Conservation (phyloP, 2,888 invertebrate species). For the Eubasilissa splendida region DNA sequence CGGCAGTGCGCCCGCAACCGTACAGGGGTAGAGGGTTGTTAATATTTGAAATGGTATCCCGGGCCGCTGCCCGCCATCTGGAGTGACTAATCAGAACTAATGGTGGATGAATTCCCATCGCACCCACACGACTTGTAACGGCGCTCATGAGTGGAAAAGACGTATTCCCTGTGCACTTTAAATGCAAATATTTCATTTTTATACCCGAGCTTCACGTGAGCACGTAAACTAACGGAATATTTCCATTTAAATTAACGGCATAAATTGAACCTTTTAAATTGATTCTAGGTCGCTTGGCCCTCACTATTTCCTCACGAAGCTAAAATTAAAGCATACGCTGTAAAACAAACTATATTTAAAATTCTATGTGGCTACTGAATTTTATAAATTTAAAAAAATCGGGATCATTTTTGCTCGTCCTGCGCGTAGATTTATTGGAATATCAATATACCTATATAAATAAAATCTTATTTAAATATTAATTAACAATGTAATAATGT, state of each 20-base stretch:
- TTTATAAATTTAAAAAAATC: too few species aligned
- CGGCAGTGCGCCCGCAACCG: too few species aligned
- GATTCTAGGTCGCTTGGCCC: background rate
- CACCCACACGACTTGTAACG: background rate
- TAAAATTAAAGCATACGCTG: too few species aligned
- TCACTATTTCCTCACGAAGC: background rate
- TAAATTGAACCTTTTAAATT: background rate
- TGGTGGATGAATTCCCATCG: slow-evolving; percentile 46
- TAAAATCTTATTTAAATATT: too few species aligned
- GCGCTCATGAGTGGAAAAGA: background rate
- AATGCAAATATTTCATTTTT: slow-evolving; percentile 12
- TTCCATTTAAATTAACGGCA: background rate
- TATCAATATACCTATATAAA: too few species aligned
- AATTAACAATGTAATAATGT: too few species aligned
- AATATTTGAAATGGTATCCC: slow-evolving; percentile 42
- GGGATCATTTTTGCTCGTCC: too few species aligned
- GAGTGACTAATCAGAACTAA: slow-evolving; percentile 56
- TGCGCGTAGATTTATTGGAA: too few species aligned
- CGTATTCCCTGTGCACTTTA: slow-evolving; percentile 2
- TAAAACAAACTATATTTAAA: too few species aligned
- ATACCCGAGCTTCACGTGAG: too few species aligned
- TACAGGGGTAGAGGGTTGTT: slow-evolving; percentile 4
- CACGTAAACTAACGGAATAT: background rate
- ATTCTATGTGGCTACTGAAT: too few species aligned
- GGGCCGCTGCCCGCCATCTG: background rate